Evolutionary conservation across 2,888 invertebrate species (phyloP).

Genomic region (Diarsia brunnea): DNA sequence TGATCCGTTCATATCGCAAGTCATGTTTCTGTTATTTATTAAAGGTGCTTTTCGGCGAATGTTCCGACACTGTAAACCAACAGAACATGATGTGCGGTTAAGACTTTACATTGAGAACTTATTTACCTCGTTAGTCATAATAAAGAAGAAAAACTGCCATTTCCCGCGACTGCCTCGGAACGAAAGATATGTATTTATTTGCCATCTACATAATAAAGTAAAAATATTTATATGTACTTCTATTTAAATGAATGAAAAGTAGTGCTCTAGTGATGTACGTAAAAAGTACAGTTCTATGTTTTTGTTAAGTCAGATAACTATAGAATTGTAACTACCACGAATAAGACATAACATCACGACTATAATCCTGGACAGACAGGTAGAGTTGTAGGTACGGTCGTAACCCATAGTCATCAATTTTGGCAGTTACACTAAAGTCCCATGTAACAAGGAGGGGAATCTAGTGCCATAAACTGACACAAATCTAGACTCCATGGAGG

Average conservation of each 20-base stretch:
- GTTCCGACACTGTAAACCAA: slow-evolving; percentile 11
- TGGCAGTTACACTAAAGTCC: too few species aligned
- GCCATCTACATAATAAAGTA: not conserved
- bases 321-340: not conserved
- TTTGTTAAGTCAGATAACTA: not conserved
- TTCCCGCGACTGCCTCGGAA: not conserved
- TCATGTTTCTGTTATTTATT: slow-evolving; percentile 44
- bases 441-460: not conserved
- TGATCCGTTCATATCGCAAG: slow-evolving; percentile 12
- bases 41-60: slow-evolving; percentile 8
- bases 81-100: slow-evolving; percentile 11
- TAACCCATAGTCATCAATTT: too few species aligned
- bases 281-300: not conserved
- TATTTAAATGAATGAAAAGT: not conserved
- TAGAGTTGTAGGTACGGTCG: too few species aligned
- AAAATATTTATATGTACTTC: too few species aligned
- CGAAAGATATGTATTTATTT: not conserved
- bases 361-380: not conserved
- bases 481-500: not conserved
- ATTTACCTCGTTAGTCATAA: not conserved
- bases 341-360: too few species aligned
- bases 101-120: not conserved
- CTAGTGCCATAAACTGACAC: not conserved
- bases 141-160: not conserved
- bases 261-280: not conserved